Conservation (phyloP, 2,797 vertebrate genomes). For the Ceryle rudis region DNA sequence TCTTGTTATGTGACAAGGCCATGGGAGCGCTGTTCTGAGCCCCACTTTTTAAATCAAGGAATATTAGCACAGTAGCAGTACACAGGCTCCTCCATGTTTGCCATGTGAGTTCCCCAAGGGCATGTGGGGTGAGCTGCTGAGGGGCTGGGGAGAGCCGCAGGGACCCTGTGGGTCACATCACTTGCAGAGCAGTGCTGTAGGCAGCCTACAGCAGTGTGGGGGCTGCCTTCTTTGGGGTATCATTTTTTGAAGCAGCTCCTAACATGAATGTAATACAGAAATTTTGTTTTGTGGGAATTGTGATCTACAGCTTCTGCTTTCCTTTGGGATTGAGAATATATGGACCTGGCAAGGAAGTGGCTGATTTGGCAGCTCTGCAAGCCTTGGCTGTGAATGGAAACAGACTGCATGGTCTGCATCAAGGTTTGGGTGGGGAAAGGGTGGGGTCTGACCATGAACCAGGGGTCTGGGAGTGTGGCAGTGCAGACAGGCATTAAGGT, state of each 20-base stretch:
- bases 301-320: neutral
- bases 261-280: neutral
- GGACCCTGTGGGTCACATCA: neutral
- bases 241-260: neutral
- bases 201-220: neutral
- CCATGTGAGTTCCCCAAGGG: neutral
- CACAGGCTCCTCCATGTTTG: neutral
- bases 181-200: neutral
- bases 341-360: slow-evolving; percentile 26
- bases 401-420: neutral
- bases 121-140: neutral
- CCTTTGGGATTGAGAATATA: neutral
- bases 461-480: neutral
- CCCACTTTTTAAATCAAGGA: neutral
- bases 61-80: fast-evolving
- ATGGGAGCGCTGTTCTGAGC: fast-evolving
- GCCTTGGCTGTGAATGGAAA: slow-evolving; percentile 9
- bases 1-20: neutral
- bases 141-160: neutral
- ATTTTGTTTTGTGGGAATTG: neutral
- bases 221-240: neutral
- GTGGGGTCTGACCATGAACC: neutral
- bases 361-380: neutral
- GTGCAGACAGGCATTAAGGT: neutral
- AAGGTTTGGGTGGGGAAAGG: neutral